phyloP scores from a whole-genome alignment of 1,140 invertebrate genomes.

The Propsilocerus akamusi region DNA sequence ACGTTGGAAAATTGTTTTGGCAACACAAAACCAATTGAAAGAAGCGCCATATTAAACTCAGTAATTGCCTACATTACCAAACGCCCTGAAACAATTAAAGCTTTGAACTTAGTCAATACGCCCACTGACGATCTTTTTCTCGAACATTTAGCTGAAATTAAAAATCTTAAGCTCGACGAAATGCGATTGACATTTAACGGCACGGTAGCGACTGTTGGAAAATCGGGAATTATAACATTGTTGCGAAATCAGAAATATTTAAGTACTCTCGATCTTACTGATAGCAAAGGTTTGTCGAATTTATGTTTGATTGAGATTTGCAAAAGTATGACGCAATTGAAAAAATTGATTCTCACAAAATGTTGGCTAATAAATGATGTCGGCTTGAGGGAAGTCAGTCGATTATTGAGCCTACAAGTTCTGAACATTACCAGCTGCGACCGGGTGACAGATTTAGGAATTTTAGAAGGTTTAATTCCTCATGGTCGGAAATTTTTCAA shows the following conservation, averaged over 20 bases:
- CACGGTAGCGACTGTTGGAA: background rate
- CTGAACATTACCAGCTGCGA: background rate
- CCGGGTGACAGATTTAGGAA: background rate
- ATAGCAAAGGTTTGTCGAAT: background rate
- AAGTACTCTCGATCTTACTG: background rate
- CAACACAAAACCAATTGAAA: background rate
- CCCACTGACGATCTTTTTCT: background rate
- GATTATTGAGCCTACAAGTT: background rate
- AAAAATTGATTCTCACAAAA: background rate
- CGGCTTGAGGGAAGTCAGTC: background rate
- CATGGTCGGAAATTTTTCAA: background rate
- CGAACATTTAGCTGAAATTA: background rate
- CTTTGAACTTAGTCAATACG: background rate
- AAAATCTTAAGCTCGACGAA: background rate
- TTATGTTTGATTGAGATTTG: slow-evolving; percentile 1
- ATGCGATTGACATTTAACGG: background rate
- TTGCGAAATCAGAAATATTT: background rate
- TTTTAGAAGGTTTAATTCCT: background rate
- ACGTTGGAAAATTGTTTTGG: background rate
- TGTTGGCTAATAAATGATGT: slow-evolving; percentile 1
- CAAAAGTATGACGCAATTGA: background rate
- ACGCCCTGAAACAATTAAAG: background rate
- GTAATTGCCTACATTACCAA: background rate
- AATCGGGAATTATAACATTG: background rate
- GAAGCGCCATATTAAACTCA: background rate